phyloP scores from a whole-genome alignment of 2,113 vertebrate genomes.

The Ascaphus truei region DNA sequence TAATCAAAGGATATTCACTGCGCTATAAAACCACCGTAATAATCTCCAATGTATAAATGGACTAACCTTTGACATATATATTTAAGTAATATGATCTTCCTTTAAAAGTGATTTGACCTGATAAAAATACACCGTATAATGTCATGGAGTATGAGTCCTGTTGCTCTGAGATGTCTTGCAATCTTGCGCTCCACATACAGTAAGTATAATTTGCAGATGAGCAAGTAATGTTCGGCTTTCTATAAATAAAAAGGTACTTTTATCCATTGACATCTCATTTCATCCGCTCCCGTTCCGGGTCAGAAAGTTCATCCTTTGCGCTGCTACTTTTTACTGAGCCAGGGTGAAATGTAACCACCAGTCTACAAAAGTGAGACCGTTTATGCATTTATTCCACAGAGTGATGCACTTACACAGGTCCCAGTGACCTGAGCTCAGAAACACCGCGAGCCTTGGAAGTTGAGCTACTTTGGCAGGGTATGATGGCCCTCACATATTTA shows the following conservation, averaged over 20 bases:
- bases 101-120: neutral
- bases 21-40: no score
- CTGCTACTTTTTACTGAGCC: neutral
- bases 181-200: slow-evolving; percentile 6
- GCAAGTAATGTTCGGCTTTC: slow-evolving; percentile 13
- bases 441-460: no score
- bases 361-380: neutral
- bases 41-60: no score
- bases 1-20: no score
- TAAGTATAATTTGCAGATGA: slow-evolving; percentile 20
- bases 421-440: neutral
- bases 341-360: neutral
- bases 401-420: neutral
- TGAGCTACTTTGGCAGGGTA: neutral
- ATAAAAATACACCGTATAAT: slow-evolving; percentile 20
- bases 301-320: slow-evolving; percentile 6
- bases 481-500: slow-evolving; percentile 4
- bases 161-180: neutral
- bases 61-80: slow-evolving; percentile 1
- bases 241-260: slow-evolving; percentile 27
- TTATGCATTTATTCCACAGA: neutral
- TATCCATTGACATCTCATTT: slow-evolving; percentile 31
- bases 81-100: neutral
- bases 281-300: slow-evolving; percentile 17
- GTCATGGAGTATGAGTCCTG: neutral